Evolutionary conservation across 2,797 vertebrate species (phyloP).

Genomic region (Gymnothorax reevesii): DNA sequence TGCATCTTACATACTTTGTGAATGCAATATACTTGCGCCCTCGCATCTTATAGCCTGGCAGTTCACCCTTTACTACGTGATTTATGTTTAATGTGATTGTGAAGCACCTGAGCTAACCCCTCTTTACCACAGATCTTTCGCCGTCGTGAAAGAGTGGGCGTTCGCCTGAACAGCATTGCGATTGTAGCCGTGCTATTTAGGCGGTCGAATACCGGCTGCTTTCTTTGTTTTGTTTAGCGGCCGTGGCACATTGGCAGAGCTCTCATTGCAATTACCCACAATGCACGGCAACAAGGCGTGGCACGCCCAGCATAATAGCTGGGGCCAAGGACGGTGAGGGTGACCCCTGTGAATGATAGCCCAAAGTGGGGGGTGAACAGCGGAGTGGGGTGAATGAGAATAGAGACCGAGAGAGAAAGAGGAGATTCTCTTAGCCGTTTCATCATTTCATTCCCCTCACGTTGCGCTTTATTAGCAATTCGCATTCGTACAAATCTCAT

Average conservation of each 20-base stretch:
- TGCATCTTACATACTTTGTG: too few relatives aligned
- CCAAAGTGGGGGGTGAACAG: background rate
- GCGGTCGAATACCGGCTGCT: background rate
- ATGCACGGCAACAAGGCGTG: background rate
- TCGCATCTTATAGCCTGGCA: too few relatives aligned
- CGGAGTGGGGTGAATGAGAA: background rate
- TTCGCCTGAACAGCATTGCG: background rate
- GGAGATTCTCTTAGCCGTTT: background rate
- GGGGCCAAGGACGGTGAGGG: background rate
- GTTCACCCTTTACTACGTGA: background rate
- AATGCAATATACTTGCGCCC: background rate
- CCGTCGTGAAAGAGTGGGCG: background rate
- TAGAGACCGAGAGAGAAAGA: background rate
- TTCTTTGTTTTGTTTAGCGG: background rate
- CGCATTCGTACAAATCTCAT: conserved; percentile 38
- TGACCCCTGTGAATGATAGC: background rate
- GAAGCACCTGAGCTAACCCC: background rate
- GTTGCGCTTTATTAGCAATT: conserved; percentile 49
- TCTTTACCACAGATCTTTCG: too few relatives aligned
- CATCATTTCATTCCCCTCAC: conserved; percentile 48
- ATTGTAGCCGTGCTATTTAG: background rate
- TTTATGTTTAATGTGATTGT: background rate
- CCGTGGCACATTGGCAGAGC: background rate
- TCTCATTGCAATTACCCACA: background rate
- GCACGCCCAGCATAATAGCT: background rate